Conservation (phyloP, 2,797 vertebrate genomes). For the Chromis chromis region DNA sequence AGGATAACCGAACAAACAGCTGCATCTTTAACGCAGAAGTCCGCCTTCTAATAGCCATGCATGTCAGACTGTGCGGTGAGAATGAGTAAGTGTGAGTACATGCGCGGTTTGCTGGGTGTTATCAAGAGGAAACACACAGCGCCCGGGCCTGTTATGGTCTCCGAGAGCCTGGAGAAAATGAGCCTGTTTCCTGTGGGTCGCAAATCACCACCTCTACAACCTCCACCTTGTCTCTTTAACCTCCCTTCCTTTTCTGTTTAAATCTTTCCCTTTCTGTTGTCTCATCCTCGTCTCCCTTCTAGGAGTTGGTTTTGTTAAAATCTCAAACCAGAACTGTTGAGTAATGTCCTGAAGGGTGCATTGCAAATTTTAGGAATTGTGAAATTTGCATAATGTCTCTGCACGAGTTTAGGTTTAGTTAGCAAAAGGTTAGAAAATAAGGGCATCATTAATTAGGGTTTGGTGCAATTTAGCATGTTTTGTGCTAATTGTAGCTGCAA, state of each 20-base stretch:
- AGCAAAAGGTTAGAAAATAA: conserved; percentile 3
- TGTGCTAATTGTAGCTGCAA: conserved; percentile 15
- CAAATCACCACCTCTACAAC: conserved; percentile 65
- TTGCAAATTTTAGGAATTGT: not conserved
- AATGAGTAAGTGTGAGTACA: conserved; percentile 20
- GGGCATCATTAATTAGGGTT: not conserved
- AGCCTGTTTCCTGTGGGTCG: conserved; percentile 66
- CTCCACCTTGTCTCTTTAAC: conserved; percentile 56
- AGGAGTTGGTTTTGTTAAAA: conserved; percentile 29
- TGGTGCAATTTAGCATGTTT: not conserved
- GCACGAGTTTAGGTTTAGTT: not conserved
- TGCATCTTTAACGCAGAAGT: not conserved
- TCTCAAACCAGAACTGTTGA: conserved; percentile 9
- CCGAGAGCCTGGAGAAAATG: conserved; percentile 45
- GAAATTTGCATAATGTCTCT: not conserved
- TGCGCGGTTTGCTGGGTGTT: conserved; percentile 43
- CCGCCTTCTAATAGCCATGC: no score
- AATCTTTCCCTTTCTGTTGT: conserved; percentile 43
- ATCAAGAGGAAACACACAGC: conserved; percentile 75
- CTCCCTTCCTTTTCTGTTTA: conserved; percentile 44
- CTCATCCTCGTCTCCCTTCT: not conserved
- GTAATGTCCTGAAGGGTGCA: not conserved
- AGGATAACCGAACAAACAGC: not conserved
- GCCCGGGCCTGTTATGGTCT: conserved; percentile 39
- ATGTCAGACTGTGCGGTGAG: not conserved